These are phyloP conservation scores for Agelas oroides DNA, from an alignment of 37 sponge, comb jelly and placozoan genomes.

Conservation along the genomic window DNA sequence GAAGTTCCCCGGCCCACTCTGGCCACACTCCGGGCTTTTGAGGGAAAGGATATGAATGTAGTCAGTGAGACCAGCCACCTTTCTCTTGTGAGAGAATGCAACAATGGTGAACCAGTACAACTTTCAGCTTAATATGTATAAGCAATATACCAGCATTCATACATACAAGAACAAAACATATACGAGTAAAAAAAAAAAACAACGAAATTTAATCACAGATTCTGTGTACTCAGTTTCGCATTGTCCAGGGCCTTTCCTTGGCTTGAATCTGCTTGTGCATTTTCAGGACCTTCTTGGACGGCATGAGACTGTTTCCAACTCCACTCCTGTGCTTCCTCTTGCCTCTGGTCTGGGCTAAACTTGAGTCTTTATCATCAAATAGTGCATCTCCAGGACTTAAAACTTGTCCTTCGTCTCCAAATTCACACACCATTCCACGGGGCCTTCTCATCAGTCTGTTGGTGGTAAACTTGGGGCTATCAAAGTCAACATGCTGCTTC, in stretches of 20 bases:
- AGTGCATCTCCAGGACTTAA: neutral
- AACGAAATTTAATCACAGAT: too few relatives aligned
- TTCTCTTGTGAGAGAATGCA: too few relatives aligned
- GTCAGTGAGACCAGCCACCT: too few relatives aligned
- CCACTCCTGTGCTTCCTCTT: slow-evolving; percentile 48
- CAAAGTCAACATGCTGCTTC: slow-evolving; percentile 56
- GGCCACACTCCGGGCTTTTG: too few relatives aligned
- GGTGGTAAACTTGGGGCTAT: neutral
- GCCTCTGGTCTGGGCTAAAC: neutral
- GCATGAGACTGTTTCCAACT: slow-evolving; percentile 32
- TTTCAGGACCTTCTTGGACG: slow-evolving; percentile 65
- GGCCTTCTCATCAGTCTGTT: neutral
- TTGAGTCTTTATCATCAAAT: slow-evolving; percentile 23
- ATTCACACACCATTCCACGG: neutral
- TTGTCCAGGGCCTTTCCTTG: slow-evolving; percentile 60
- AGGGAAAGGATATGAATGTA: too few relatives aligned
- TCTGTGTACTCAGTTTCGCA: neutral
- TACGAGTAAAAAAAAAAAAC: too few relatives aligned
- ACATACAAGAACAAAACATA: too few relatives aligned
- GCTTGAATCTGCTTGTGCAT: slow-evolving; percentile 30
- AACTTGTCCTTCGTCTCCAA: too few relatives aligned
- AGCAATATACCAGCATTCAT: too few relatives aligned
- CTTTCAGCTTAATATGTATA: too few relatives aligned
- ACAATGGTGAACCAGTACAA: too few relatives aligned
- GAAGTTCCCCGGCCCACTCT: too few relatives aligned